These are phyloP conservation scores for Anthoscopus minutus DNA, from an alignment of 2,113 vertebrate genomes.

Conservation along the genomic window DNA sequence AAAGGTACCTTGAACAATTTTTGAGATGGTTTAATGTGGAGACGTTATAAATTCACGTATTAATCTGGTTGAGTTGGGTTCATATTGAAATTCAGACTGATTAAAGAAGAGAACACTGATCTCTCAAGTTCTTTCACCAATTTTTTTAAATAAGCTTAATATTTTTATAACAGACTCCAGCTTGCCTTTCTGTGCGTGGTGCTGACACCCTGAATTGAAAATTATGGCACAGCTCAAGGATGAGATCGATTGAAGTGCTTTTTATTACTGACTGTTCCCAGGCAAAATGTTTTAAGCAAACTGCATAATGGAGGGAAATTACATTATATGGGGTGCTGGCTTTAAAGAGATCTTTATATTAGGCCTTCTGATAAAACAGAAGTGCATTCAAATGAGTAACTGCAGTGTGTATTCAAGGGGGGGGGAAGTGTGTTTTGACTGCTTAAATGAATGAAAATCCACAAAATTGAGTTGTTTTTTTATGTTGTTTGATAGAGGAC, in stretches of 20 bases:
- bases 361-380: constrained; percentile 50
- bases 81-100: neutral
- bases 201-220: constrained; percentile 35
- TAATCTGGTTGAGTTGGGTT: neutral
- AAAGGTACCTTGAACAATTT: neutral
- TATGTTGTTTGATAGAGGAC: neutral
- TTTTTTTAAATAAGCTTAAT: neutral
- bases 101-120: neutral
- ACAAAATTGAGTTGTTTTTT: neutral
- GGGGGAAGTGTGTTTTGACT: neutral
- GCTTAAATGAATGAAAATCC: neutral
- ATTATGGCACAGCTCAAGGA: constrained; percentile 26
- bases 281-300: constrained; percentile 59
- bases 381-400: constrained; percentile 31
- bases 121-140: neutral
- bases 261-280: constrained; percentile 48
- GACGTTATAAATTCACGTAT: neutral
- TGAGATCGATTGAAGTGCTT: constrained; percentile 49
- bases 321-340: constrained; percentile 24
- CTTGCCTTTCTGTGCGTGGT: neutral
- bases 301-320: constrained; percentile 61
- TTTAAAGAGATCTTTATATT: constrained; percentile 55
- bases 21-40: neutral
- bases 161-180: constrained; percentile 37
- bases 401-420: neutral